Percentiles rank a stretch among this genome's conserved stretches.
phyloP scores from a whole-genome alignment of 2,113 vertebrate species.

The Naja naja region DNA sequence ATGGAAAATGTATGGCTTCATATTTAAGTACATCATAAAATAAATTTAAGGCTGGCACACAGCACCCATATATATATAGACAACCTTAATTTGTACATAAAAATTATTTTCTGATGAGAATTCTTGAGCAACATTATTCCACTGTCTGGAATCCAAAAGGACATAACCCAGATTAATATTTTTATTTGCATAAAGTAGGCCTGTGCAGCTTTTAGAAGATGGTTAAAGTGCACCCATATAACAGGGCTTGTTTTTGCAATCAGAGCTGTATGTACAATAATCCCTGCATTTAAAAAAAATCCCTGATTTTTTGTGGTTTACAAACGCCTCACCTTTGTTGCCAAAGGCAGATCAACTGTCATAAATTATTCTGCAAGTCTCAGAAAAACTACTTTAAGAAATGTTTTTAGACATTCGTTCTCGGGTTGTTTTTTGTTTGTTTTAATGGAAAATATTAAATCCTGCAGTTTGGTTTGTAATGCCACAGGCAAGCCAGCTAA shows the following conservation, averaged over 20 bases:
- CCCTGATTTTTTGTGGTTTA: background rate
- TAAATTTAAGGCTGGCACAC: background rate
- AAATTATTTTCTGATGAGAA: accelerated
- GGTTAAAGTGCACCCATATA: background rate
- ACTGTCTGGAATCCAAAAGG: background rate
- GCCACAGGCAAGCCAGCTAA: background rate
- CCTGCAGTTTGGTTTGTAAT: background rate
- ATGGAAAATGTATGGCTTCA: background rate
- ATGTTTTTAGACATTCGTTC: background rate
- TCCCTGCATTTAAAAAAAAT: conserved; percentile 30
- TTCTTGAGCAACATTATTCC: background rate
- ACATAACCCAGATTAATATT: background rate
- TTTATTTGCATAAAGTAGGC: background rate
- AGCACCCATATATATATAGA: background rate
- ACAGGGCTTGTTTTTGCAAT: background rate
- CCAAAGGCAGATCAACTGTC: conserved; percentile 7
- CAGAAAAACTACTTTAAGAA: background rate
- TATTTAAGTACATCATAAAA: background rate
- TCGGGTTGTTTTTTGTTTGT: background rate
- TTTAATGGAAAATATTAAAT: conserved; percentile 25
- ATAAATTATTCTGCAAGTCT: background rate
- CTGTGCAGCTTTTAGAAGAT: background rate
- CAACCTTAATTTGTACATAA: background rate
- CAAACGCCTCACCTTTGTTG: background rate
- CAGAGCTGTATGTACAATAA: conserved; percentile 25